Conservation (phyloP, 2,113 vertebrate genomes). For the Chloropsis hardwickii region DNA sequence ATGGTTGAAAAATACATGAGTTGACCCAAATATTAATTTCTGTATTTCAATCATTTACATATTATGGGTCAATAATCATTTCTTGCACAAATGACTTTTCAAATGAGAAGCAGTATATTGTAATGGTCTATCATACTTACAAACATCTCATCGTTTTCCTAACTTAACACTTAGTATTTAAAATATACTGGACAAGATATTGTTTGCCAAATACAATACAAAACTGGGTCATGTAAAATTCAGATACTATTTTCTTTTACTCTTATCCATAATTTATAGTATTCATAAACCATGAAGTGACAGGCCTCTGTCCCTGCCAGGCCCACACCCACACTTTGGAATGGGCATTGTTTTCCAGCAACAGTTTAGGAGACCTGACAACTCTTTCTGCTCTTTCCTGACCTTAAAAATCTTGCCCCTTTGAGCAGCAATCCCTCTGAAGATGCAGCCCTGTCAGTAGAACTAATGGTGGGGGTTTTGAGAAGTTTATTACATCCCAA, state of each 20-base stretch:
- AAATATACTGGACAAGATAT: constrained; percentile 36
- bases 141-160: constrained; percentile 65
- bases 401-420: not conserved
- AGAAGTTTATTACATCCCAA: constrained; percentile 23
- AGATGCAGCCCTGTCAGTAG: not conserved
- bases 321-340: not conserved
- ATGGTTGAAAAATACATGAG: constrained; percentile 78
- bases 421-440: constrained; percentile 8
- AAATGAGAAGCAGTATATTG: constrained; percentile 74
- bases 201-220: constrained; percentile 33
- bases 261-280: constrained; percentile 24
- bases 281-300: not conserved
- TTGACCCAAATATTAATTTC: constrained; percentile 81
- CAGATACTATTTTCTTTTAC: constrained; percentile 28
- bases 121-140: constrained; percentile 73
- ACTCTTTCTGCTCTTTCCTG: not conserved
- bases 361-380: not conserved
- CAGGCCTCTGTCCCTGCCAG: not conserved
- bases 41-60: constrained; percentile 75
- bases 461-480: not conserved
- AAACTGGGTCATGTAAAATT: constrained; percentile 40
- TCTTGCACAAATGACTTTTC: constrained; percentile 76
- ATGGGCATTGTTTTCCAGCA: not conserved
- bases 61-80: constrained; percentile 78
- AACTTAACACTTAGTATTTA: constrained; percentile 41